Percentiles rank a stretch among this genome's conserved stretches.
These are phyloP conservation scores for Holcopasites calliopsidis DNA, from an alignment of 1,140 invertebrate species.

Conservation along the genomic window DNA sequence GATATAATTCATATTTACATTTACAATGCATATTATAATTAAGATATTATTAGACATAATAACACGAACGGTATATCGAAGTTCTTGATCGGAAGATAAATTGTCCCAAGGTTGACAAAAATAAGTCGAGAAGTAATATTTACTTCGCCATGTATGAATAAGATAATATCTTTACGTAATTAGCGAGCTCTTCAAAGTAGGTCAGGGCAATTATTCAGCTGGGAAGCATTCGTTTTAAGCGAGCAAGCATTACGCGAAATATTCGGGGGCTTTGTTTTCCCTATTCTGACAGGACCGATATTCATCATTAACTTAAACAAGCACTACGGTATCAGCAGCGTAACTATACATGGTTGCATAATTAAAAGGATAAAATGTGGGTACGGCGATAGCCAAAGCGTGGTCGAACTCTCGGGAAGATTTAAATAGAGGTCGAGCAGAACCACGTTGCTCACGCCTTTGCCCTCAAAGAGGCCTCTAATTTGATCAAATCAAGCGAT, in stretches of 20 bases:
- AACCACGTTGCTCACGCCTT: conserved; percentile 4
- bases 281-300: background rate
- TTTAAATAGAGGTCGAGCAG: conserved; percentile 32
- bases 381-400: background rate
- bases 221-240: conserved; percentile 26
- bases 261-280: background rate
- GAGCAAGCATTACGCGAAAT: conserved; percentile 25
- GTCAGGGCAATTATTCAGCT: conserved; percentile 37
- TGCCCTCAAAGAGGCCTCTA: conserved; percentile 11
- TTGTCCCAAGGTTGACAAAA: background rate
- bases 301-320: conserved; percentile 10
- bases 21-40: too few relatives aligned
- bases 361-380: conserved; percentile 29
- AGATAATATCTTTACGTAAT: conserved; percentile 42
- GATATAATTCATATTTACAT: too few relatives aligned
- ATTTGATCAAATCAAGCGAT: conserved; percentile 29
- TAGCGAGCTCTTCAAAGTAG: conserved; percentile 18
- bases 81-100: background rate
- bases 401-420: conserved; percentile 2
- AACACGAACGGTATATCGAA: background rate
- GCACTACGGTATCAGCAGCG: background rate
- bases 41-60: too few relatives aligned
- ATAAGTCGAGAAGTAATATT: background rate
- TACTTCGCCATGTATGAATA: conserved; percentile 3
- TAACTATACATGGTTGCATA: conserved; percentile 4